phyloP scores from a whole-genome alignment of 1,140 invertebrate genomes.

The Yoshiicerus persimilis region DNA sequence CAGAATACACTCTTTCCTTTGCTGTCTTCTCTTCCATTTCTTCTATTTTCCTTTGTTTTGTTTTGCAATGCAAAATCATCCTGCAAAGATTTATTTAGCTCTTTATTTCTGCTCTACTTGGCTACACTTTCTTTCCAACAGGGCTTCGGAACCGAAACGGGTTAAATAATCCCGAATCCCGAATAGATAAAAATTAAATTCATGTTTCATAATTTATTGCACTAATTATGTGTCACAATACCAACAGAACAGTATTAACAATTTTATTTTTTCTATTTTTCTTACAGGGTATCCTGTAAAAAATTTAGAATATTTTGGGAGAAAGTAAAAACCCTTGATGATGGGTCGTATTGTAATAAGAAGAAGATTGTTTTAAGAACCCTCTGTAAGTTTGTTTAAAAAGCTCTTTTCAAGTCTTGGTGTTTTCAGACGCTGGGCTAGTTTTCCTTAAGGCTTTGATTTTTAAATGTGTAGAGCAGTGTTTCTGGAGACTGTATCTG shows the following conservation, averaged over 20 bases:
- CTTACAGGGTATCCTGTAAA: too few relatives aligned
- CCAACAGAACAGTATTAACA: too few relatives aligned
- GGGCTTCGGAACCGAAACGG: not conserved
- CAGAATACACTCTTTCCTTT: not conserved
- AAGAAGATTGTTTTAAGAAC: not conserved
- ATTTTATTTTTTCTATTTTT: too few relatives aligned
- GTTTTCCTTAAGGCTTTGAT: constrained; percentile 12
- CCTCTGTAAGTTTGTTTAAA: not conserved
- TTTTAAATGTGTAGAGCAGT: not conserved
- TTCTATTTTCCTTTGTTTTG: not conserved
- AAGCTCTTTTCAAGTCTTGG: not conserved
- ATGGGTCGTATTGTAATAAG: not conserved
- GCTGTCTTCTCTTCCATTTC: not conserved
- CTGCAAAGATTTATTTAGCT: constrained; percentile 12
- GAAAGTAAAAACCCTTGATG: not conserved
- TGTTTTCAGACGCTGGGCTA: not conserved
- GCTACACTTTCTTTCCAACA: not conserved
- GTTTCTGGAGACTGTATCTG: too few relatives aligned
- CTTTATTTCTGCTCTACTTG: constrained; percentile 13
- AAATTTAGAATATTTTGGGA: too few relatives aligned
- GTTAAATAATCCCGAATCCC: not conserved
- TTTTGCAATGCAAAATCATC: constrained; percentile 8
- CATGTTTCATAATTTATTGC: too few relatives aligned
- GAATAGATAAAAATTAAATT: too few relatives aligned
- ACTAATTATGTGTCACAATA: too few relatives aligned